These are phyloP conservation scores for Lepas anatifera DNA, from an alignment of 2,888 invertebrate genomes.

Conservation along the genomic window DNA sequence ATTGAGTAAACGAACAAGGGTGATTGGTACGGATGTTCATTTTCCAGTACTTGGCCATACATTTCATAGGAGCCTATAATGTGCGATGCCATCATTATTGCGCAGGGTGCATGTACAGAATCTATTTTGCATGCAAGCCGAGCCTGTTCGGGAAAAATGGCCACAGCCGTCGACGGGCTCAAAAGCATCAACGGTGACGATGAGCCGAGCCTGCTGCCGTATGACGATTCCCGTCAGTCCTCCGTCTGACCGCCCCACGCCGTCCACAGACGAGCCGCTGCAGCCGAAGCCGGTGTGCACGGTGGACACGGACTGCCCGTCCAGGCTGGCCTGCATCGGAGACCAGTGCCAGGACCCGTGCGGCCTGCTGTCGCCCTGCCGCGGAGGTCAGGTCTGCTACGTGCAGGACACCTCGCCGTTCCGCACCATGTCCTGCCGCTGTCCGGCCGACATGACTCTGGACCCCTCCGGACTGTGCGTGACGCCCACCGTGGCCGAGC, in stretches of 20 bases:
- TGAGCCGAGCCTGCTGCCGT: too few relatives aligned
- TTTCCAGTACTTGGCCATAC: too few relatives aligned
- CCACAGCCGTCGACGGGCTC: too few relatives aligned
- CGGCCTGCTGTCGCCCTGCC: conserved; percentile 29
- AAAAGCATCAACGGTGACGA: too few relatives aligned
- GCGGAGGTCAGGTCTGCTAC: conserved; percentile 22
- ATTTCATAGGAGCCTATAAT: too few relatives aligned
- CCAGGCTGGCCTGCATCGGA: conserved; percentile 63
- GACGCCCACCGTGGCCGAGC: not conserved
- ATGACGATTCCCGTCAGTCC: too few relatives aligned
- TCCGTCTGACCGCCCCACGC: not conserved
- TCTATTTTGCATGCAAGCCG: too few relatives aligned
- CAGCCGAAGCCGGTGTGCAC: not conserved
- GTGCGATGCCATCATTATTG: too few relatives aligned
- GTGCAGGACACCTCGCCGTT: conserved; percentile 27
- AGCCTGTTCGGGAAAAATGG: too few relatives aligned
- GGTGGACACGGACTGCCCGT: conserved; percentile 61
- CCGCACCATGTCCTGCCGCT: conserved; percentile 53
- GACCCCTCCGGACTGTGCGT: not conserved
- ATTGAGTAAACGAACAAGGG: too few relatives aligned
- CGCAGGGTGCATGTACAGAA: too few relatives aligned
- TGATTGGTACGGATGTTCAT: too few relatives aligned
- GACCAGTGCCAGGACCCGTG: conserved; percentile 34
- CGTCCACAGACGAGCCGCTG: not conserved
- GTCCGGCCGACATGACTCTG: conserved; percentile 31